phyloP scores from a whole-genome alignment of 1,140 invertebrate species.

The Drosophila oshimai region DNA sequence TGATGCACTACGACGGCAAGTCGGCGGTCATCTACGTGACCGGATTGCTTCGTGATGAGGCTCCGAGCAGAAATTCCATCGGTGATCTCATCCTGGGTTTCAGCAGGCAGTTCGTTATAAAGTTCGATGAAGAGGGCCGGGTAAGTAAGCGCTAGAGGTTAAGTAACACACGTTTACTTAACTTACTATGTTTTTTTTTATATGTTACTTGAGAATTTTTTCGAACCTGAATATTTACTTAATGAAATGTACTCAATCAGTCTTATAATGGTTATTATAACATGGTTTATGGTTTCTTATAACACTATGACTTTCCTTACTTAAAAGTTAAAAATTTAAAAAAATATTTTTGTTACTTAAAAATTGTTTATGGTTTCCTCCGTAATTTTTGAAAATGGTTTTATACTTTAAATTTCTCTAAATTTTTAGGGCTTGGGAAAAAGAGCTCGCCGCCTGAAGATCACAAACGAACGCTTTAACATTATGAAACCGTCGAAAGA shows the following conservation, averaged over 20 bases:
- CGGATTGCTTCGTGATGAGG: constrained; percentile 45
- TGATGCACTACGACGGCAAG: constrained; percentile 46
- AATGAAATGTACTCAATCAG: no score
- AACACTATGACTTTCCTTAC: no score
- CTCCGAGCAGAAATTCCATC: background rate
- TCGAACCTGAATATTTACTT: no score
- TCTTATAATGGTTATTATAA: no score
- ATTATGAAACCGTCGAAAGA: constrained; percentile 50
- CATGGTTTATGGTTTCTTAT: no score
- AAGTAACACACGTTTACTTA: no score
- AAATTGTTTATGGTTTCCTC: background rate
- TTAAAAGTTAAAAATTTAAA: no score
- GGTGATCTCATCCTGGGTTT: constrained; percentile 40
- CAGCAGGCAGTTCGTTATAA: constrained; percentile 54
- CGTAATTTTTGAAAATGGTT: no score
- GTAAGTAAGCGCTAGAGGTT: no score
- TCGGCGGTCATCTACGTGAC: constrained; percentile 35
- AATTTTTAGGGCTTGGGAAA: constrained; percentile 42
- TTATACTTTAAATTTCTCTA: background rate
- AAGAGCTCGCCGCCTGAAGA: constrained; percentile 29
- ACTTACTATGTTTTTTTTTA: no score
- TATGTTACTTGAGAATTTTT: no score
- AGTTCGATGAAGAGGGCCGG: constrained; percentile 16
- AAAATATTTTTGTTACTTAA: background rate
- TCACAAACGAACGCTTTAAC: constrained; percentile 61